Evolutionary conservation across 2,888 invertebrate species (phyloP).

Genomic region (Tipula lateralis): DNA sequence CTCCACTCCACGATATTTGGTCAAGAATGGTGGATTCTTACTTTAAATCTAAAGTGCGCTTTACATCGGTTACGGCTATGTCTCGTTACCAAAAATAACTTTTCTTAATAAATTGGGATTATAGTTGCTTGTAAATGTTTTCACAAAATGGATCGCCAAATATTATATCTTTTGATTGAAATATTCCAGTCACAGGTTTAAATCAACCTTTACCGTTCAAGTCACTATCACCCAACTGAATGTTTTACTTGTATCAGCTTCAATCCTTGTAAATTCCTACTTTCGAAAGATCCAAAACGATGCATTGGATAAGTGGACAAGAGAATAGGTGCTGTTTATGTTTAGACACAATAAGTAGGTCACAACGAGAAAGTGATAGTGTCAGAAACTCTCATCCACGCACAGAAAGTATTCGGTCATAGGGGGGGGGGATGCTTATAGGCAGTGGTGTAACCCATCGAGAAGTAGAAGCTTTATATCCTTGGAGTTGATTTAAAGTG

Average conservation of each 20-base stretch:
- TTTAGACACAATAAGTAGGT: background rate
- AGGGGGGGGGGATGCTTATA: background rate
- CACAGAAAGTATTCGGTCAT: background rate
- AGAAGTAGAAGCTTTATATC: background rate
- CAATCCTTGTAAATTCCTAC: background rate
- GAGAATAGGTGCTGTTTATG: background rate
- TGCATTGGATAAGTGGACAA: background rate
- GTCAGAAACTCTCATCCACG: background rate
- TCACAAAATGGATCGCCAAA: too few species aligned
- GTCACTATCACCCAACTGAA: background rate
- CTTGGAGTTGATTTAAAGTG: background rate
- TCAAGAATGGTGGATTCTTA: too few species aligned
- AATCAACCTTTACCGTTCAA: background rate
- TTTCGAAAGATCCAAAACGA: background rate
- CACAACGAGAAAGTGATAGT: too few species aligned
- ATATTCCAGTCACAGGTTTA: background rate
- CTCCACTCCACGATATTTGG: too few species aligned
- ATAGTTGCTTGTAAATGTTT: too few species aligned
- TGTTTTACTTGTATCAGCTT: background rate
- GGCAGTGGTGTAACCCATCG: background rate
- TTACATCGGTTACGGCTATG: too few species aligned
- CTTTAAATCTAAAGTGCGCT: too few species aligned
- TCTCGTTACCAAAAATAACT: too few species aligned
- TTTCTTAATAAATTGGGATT: too few species aligned
- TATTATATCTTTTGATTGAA: too few species aligned